Evolutionary conservation across 2,888 invertebrate genomes (phyloP), one percentile per base, ranked within the genome.

Genomic region (Athrips mouffetella): DNA sequence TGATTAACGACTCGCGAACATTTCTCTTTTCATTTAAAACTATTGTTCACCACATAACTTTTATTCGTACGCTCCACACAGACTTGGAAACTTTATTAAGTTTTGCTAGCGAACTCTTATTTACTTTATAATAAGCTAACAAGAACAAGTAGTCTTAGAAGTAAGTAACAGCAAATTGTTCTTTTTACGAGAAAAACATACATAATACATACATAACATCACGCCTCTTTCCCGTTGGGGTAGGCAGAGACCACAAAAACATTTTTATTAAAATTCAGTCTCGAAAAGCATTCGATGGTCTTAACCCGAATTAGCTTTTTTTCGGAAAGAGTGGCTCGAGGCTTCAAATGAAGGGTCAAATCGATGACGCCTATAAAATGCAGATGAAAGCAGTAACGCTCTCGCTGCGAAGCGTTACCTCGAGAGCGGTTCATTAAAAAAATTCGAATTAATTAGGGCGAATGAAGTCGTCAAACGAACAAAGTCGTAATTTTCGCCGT

Each of bases 401-500:
- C 31, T n/a, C 42, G 37, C n/a, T 49, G 49, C 23, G 31, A 40
- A 39, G 46, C 37, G 45, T 23, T 35, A 37, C 33, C 40, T 30
- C 29, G 31, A 47, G 47, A 45, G 52, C 50, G 56, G 59, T 59
- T 60, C 51, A 71, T 70, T 62, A 62, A 63, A 72, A 70, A 70
- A 66, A 67, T 57, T 61, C 58, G 64, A 74, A 75, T 74, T 73
- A 75, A 76, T 74, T 73, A 75, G 64, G 64, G 48, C 52, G 62
- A 67, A 73, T 73, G 66, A 68, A 73, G 70, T 72, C 70, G 64
- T 73, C 69, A 73, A 69, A 65, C 62, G 64, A 60, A 60, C 63
- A 62, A 55, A 58, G 60, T 63, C 67, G 74, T 69, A 67, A 75
- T 70, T 76, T 75, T 73, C 65, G 60, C 65, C 57, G 60, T 70